Percentiles rank a stretch among this genome's conserved stretches.
phyloP scores from a whole-genome alignment of 2,113 vertebrate genomes.

The Lasiurus borealis region DNA sequence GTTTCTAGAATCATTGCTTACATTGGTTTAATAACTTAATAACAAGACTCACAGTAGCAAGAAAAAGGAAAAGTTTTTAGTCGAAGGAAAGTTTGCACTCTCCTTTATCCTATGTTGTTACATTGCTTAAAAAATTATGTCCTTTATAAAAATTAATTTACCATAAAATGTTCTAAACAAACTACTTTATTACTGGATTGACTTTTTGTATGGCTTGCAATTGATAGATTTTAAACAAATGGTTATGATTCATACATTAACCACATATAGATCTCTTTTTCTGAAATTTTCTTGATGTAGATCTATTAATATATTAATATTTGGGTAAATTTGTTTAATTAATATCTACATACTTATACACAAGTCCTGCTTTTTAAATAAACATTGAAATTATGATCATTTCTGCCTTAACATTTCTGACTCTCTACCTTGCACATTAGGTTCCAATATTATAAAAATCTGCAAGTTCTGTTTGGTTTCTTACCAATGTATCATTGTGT shows the following conservation, averaged over 20 bases:
- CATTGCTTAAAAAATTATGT: background rate
- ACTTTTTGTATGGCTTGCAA: background rate
- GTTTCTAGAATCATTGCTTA: background rate
- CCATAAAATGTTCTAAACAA: background rate
- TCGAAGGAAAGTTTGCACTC: background rate
- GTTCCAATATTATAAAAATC: background rate
- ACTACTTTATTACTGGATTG: background rate
- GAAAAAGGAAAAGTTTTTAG: background rate
- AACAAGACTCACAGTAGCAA: background rate
- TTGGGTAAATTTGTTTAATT: background rate
- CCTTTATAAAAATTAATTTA: background rate
- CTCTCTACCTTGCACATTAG: background rate
- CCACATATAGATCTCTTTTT: background rate
- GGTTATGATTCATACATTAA: background rate
- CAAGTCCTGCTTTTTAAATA: background rate
- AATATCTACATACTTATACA: background rate
- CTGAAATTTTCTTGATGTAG: background rate
- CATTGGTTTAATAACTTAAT: background rate
- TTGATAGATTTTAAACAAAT: background rate
- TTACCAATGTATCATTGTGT: rapidly evolving
- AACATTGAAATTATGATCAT: background rate
- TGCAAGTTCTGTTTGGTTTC: background rate
- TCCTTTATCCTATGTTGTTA: background rate
- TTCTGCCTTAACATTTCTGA: background rate
- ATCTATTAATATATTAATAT: background rate